Conservation (phyloP, 2,888 invertebrate species). For the Eurytoma californica region DNA sequence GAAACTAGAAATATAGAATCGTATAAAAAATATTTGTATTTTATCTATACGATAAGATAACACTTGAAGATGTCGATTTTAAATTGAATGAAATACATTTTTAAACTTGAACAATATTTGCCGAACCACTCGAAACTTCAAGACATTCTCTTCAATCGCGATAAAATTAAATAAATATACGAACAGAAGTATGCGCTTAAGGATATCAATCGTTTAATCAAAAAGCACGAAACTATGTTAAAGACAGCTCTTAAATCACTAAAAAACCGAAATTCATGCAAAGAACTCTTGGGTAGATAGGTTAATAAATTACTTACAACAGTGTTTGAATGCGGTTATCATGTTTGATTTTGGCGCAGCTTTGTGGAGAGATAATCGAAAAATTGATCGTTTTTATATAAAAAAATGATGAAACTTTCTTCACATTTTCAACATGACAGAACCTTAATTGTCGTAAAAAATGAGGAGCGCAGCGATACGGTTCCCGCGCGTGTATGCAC, state of each 20-base stretch:
- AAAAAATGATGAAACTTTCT: slow-evolving; percentile 48
- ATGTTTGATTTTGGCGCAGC: slow-evolving; percentile 36
- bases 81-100: too few species aligned
- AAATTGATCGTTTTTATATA: slow-evolving; percentile 44
- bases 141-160: too few species aligned
- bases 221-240: background rate
- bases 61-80: too few species aligned
- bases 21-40: too few species aligned
- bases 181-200: too few species aligned
- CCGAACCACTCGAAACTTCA: too few species aligned
- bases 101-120: too few species aligned
- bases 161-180: too few species aligned
- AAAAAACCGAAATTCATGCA: background rate
- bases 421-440: slow-evolving; percentile 43
- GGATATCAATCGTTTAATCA: background rate
- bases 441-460: background rate
- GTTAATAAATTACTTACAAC: slow-evolving; percentile 47
- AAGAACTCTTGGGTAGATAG: background rate
- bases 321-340: slow-evolving; percentile 33
- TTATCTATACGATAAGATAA: too few species aligned
- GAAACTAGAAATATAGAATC: too few species aligned
- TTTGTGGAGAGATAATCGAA: background rate
- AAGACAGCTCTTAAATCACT: background rate
- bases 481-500: slow-evolving; percentile 1
- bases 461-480: too few species aligned